A percentile compares a stretch with the other conserved stretches of the same genome.
phyloP scores from a whole-genome alignment of 2,888 invertebrate genomes.

The Drosophila peninsularis region DNA sequence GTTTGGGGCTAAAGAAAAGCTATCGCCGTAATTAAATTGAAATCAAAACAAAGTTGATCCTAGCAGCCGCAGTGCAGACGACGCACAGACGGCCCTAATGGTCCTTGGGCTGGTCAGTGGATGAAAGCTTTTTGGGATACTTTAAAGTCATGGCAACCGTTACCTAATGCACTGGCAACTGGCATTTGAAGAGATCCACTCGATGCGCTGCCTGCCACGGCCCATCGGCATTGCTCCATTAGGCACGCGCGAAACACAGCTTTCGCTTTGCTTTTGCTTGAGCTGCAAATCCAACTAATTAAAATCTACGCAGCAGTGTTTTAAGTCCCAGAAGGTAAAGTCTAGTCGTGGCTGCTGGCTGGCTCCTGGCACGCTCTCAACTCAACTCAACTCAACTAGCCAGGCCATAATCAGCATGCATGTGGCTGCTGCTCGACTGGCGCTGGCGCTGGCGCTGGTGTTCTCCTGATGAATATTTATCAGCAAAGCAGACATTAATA shows the following conservation, averaged over 20 bases:
- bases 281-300: constrained; percentile 74
- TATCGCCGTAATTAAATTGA: constrained; percentile 45
- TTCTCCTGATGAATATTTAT: constrained; percentile 59
- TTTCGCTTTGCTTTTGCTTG: constrained; percentile 49
- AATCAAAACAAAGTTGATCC: constrained; percentile 40
- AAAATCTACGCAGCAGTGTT: constrained; percentile 73
- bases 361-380: constrained; percentile 15
- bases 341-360: constrained; percentile 14
- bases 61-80: constrained; percentile 26
- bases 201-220: constrained; percentile 39
- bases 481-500: constrained; percentile 44
- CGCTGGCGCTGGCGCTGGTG: too few species aligned
- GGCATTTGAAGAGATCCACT: background rate
- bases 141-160: constrained; percentile 35
- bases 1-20: constrained; percentile 23
- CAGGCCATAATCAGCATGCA: constrained; percentile 58
- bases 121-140: constrained; percentile 13
- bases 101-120: constrained; percentile 14
- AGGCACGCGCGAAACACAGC: constrained; percentile 52
- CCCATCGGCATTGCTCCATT: constrained; percentile 58
- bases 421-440: constrained; percentile 23
- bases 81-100: constrained; percentile 35
- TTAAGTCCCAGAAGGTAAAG: constrained; percentile 46
- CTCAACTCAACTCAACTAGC: constrained; percentile 15
- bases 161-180: constrained; percentile 57